phyloP scores from a whole-genome alignment of 2,888 invertebrate genomes.

The Archips xylosteana region DNA sequence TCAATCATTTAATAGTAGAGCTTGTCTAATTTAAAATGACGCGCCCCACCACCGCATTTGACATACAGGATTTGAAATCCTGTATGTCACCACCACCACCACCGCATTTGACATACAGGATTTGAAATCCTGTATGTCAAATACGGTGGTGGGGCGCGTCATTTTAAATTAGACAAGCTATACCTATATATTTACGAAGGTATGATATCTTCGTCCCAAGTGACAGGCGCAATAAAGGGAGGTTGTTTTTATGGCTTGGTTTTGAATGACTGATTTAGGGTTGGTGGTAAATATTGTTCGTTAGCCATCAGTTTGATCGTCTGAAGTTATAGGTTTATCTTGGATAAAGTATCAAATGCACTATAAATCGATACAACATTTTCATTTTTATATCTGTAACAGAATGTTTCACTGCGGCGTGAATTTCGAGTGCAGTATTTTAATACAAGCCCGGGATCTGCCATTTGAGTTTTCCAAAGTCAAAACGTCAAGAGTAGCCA shows the following conservation, averaged over 20 bases:
- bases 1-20: neutral
- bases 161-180: too few species aligned
- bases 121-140: too few species aligned
- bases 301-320: neutral
- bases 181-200: neutral
- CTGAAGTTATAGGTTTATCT: neutral
- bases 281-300: neutral
- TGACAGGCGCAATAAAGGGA: neutral
- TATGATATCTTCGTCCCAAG: neutral
- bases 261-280: neutral
- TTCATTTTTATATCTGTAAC: neutral
- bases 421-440: neutral
- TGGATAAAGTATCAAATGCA: neutral
- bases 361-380: neutral
- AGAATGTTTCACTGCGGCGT: neutral
- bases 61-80: too few species aligned
- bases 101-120: too few species aligned
- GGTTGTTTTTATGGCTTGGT: neutral
- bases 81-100: too few species aligned
- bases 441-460: neutral
- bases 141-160: too few species aligned
- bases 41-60: too few species aligned
- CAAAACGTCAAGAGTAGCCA: too few species aligned
- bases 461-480: neutral
- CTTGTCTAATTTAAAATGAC: too few species aligned